Conservation (phyloP, 2,113 vertebrate genomes). For the Azemiops feae region DNA sequence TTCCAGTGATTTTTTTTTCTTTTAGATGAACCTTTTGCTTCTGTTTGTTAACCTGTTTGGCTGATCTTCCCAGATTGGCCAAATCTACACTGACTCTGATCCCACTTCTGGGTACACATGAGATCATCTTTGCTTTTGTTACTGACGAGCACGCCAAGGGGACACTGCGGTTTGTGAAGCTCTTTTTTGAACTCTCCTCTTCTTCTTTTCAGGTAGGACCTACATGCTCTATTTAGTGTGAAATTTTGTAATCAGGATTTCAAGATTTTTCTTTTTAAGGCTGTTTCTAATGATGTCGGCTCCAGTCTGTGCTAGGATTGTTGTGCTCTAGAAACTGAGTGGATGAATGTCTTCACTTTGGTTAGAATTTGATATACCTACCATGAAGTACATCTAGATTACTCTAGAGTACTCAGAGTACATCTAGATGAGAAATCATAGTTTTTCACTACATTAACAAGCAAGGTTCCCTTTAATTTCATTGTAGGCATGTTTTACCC, state of each 20-base stretch:
- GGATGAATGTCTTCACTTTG: background rate
- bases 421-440: background rate
- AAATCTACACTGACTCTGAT: slow-evolving; percentile 89
- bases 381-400: background rate
- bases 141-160: slow-evolving; percentile 79
- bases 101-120: slow-evolving; percentile 86
- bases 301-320: background rate
- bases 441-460: background rate
- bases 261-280: background rate
- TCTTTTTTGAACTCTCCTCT: slow-evolving; percentile 84
- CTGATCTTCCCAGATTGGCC: slow-evolving; percentile 74
- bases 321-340: background rate
- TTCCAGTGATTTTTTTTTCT: background rate
- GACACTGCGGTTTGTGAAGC: slow-evolving; percentile 77
- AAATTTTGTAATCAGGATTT: background rate
- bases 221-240: background rate
- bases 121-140: slow-evolving; percentile 84
- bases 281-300: background rate
- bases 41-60: background rate
- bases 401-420: background rate
- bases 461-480: background rate
- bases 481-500: background rate
- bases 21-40: background rate
- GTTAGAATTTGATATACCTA: background rate
- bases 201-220: slow-evolving; percentile 83